Evolutionary conservation across 2,888 invertebrate genomes (phyloP).

Genomic region (Oxytorus armatus): DNA sequence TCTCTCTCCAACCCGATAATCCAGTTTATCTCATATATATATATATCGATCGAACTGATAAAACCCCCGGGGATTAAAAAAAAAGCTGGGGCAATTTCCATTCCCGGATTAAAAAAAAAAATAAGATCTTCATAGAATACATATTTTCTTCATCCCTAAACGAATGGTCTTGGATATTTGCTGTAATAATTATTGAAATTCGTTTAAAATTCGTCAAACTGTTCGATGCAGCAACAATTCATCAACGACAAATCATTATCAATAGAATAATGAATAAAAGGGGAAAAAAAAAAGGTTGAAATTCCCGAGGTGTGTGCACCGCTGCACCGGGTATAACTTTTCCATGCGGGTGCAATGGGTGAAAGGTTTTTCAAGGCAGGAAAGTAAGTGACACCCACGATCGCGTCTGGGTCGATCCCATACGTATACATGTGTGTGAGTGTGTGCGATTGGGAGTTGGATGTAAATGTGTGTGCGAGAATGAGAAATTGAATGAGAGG

Average conservation of each 20-base stretch:
- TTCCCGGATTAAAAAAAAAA: constrained; percentile 16
- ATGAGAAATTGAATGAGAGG: constrained; percentile 57
- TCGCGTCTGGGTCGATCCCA: constrained; percentile 50
- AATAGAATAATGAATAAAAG: not conserved
- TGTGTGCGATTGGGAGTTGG: constrained; percentile 50
- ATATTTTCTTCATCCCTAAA: not conserved
- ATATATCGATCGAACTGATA: constrained; percentile 11
- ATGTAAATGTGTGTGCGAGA: constrained; percentile 40
- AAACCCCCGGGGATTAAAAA: not conserved
- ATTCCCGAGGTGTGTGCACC: constrained; percentile 43
- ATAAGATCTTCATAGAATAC: not conserved
- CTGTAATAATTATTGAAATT: not conserved
- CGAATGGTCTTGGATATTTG: not conserved
- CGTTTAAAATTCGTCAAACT: not conserved
- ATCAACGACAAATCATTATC: constrained; percentile 1
- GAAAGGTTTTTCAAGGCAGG: constrained; percentile 82
- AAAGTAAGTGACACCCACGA: constrained; percentile 81
- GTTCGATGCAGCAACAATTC: not conserved
- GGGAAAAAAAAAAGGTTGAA: constrained; percentile 6
- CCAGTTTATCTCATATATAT: constrained; percentile 10
- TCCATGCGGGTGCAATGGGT: constrained; percentile 79
- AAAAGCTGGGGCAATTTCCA: not conserved
- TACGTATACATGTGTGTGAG: constrained; percentile 21
- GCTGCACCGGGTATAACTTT: constrained; percentile 62
- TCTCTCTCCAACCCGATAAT: constrained; percentile 3